These are phyloP conservation scores for Megalonaias nervosa DNA, from an alignment of 1,140 invertebrate species.

Conservation along the genomic window DNA sequence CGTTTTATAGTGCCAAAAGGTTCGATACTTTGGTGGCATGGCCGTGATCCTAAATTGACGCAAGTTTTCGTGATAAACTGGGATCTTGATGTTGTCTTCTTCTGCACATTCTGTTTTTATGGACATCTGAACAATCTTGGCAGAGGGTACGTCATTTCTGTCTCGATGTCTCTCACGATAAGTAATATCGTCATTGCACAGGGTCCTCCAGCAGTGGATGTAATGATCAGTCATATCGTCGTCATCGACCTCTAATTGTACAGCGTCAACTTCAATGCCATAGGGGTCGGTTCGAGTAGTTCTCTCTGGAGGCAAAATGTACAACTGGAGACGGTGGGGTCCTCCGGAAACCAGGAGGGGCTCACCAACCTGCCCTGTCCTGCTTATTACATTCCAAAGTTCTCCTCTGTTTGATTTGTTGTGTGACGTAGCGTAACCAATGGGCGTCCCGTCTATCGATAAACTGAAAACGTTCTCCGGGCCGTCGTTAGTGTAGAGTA, in stretches of 20 bases:
- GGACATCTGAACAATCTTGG: slow-evolving; percentile 5
- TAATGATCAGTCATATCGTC: neutral
- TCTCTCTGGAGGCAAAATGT: neutral
- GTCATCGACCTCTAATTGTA: slow-evolving; percentile 3
- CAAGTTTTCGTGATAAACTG: slow-evolving; percentile 12
- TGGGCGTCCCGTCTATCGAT: neutral
- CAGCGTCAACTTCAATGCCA: slow-evolving; percentile 10
- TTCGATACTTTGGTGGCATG: slow-evolving; percentile 2
- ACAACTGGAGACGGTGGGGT: neutral
- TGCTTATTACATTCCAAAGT: neutral
- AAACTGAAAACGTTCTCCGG: neutral
- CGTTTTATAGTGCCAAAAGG: neutral
- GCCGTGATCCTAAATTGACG: slow-evolving; percentile 1
- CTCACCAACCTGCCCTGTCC: neutral
- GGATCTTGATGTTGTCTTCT: slow-evolving; percentile 17
- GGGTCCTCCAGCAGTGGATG: neutral
- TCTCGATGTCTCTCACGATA: slow-evolving; percentile 4
- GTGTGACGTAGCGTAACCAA: neutral
- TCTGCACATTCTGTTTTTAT: neutral
- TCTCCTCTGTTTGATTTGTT: neutral
- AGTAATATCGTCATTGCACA: slow-evolving; percentile 6
- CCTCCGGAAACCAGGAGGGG: neutral
- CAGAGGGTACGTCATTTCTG: slow-evolving; percentile 1
- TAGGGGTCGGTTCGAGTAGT: neutral
- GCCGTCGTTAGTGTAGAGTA: slow-evolving; percentile 12